Evolutionary conservation across 2,113 vertebrate species (phyloP).

Genomic region (Otolemur garnettii): DNA sequence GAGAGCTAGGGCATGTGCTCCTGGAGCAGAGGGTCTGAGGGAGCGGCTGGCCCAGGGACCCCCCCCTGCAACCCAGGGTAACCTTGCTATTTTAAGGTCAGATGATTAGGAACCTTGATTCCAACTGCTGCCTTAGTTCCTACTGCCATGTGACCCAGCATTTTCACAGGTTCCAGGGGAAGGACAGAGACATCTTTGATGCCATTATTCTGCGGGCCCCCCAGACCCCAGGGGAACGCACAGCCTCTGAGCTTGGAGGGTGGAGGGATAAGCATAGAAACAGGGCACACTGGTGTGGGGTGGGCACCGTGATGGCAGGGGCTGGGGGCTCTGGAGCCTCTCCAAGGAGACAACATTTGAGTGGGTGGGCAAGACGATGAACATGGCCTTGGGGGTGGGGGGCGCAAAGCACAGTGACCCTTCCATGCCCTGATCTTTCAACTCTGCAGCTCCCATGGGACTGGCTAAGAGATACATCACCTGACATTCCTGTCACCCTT

Average conservation of each 20-base stretch:
- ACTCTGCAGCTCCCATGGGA: neutral
- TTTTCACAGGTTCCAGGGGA: neutral
- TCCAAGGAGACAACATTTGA: neutral
- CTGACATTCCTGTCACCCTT: no score
- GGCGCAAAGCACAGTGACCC: neutral
- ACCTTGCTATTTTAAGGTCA: no score
- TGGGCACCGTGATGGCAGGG: neutral
- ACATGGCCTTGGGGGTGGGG: neutral
- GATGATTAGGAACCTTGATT: neutral
- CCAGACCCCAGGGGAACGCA: neutral
- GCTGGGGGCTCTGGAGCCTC: neutral
- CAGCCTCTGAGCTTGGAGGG: neutral
- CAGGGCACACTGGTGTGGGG: neutral
- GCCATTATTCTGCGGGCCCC: neutral
- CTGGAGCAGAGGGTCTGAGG: no score
- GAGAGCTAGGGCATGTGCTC: no score
- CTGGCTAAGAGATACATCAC: no score
- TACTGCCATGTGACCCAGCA: accelerated
- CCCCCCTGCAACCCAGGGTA: no score
- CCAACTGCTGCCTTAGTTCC: neutral
- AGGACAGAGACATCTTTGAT: neutral
- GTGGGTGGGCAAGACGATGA: no score
- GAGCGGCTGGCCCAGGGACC: neutral
- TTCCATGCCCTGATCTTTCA: neutral
- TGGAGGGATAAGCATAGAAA: neutral